phyloP scores from a whole-genome alignment of 1,140 invertebrate genomes.

The Hyles euphorbiae region DNA sequence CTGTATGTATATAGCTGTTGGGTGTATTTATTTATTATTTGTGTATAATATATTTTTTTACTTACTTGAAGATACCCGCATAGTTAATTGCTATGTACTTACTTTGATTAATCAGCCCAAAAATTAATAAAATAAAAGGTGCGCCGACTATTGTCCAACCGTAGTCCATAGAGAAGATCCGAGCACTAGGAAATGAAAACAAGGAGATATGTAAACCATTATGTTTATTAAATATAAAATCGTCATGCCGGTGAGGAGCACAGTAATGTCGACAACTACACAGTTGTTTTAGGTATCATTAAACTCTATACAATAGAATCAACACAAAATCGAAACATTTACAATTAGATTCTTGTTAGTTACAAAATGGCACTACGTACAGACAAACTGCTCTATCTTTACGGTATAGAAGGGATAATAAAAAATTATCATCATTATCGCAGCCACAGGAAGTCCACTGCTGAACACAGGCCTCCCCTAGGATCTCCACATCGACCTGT shows the following conservation, averaged over 20 bases:
- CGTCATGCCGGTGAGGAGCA: conserved; percentile 51
- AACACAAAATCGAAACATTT: conserved; percentile 57
- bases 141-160: too few relatives aligned
- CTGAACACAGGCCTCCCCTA: too few relatives aligned
- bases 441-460: too few relatives aligned
- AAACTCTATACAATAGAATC: conserved; percentile 67
- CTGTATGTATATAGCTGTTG: too few relatives aligned
- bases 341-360: conserved; percentile 34
- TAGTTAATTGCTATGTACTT: too few relatives aligned
- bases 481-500: background rate
- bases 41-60: too few relatives aligned
- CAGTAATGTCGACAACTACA: conserved; percentile 47
- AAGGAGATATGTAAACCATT: conserved; percentile 45
- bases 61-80: too few relatives aligned
- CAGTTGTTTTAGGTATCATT: conserved; percentile 43
- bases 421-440: background rate
- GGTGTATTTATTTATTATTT: too few relatives aligned
- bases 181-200: conserved; percentile 10
- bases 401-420: background rate
- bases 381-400: conserved; percentile 1
- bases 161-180: too few relatives aligned
- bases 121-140: too few relatives aligned
- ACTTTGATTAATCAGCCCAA: too few relatives aligned
- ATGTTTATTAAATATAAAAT: conserved; percentile 69
- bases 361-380: conserved; percentile 53